Conservation (phyloP, 2,888 invertebrate species). For the Colletes collaris region DNA sequence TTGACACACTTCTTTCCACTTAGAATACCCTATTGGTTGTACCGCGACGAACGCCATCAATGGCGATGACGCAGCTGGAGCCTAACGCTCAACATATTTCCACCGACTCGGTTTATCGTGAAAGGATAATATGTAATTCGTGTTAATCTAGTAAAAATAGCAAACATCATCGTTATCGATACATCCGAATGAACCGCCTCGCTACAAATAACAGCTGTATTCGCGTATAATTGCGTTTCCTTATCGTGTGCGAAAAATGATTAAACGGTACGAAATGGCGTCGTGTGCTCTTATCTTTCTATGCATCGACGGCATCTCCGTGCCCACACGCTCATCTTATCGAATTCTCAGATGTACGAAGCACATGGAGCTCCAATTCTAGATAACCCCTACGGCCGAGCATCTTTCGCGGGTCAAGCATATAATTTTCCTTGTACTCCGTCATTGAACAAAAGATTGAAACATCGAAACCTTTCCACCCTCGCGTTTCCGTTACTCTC, state of each 20-base stretch:
- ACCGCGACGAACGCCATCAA: too few species aligned
- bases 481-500: too few species aligned
- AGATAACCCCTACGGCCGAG: constrained; percentile 37
- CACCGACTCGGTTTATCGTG: not conserved
- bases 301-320: not conserved
- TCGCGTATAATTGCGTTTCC: not conserved
- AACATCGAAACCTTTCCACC: too few species aligned
- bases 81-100: not conserved
- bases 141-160: constrained; percentile 18
- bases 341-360: not conserved
- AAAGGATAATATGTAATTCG: not conserved
- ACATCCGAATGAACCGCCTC: constrained; percentile 6
- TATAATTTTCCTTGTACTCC: constrained; percentile 33
- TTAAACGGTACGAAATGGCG: not conserved
- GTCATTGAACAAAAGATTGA: too few species aligned
- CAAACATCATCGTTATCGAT: constrained; percentile 6
- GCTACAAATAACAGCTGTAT: constrained; percentile 1
- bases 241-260: constrained; percentile 3
- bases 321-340: not conserved
- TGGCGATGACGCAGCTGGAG: not conserved
- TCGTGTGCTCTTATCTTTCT: not conserved
- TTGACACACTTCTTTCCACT: too few species aligned
- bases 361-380: not conserved
- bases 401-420: constrained; percentile 29
- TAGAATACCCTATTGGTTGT: too few species aligned